phyloP scores from a whole-genome alignment of 2,888 invertebrate genomes.

The Phasia obesa region DNA sequence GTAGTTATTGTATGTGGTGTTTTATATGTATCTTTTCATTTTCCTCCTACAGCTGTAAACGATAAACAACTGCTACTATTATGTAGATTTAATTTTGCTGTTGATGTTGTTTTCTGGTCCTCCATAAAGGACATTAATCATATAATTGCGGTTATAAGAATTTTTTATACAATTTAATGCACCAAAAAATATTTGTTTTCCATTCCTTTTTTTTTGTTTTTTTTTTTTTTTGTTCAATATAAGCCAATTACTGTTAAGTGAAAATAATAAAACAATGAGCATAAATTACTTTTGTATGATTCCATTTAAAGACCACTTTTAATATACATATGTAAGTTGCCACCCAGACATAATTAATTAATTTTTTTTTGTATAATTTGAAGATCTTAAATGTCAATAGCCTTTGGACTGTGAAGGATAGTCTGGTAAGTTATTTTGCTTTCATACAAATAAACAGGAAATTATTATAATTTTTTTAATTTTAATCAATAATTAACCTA shows the following conservation, averaged over 20 bases:
- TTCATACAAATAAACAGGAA: too few species aligned
- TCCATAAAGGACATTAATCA: conserved; percentile 61
- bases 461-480: too few species aligned
- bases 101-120: neutral
- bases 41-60: neutral
- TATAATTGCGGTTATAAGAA: conserved; percentile 54
- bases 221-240: neutral
- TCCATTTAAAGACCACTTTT: neutral
- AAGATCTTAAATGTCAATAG: too few species aligned
- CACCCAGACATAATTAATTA: neutral
- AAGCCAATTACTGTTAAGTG: conserved; percentile 50
- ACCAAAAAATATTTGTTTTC: neutral
- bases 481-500: too few species aligned
- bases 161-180: conserved; percentile 24
- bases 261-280: conserved; percentile 5
- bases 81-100: neutral
- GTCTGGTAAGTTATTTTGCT: too few species aligned
- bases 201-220: neutral
- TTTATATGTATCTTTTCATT: conserved; percentile 22
- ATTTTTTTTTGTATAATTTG: too few species aligned
- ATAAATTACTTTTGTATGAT: neutral
- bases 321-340: too few species aligned
- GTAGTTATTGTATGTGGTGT: conserved; percentile 7
- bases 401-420: too few species aligned
- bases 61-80: neutral